Evolutionary conservation across 2,113 vertebrate species (phyloP), one percentile per base, ranked within the genome.

Genomic region (Coracopsis vasa): DNA sequence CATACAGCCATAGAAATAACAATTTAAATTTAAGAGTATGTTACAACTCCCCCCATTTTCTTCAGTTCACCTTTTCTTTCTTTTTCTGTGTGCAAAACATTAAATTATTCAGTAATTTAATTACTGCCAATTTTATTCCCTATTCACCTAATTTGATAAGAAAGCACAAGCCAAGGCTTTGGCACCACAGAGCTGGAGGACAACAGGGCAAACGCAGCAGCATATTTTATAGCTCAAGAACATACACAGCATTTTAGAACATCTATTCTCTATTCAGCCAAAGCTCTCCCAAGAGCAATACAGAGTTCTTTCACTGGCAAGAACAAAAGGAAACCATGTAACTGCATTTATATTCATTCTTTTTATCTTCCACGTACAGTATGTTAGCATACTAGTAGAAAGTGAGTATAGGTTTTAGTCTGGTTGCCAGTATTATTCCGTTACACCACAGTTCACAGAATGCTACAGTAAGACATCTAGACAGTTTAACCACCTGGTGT

Each of bases 181-280:
- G 50, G 45, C 16, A 80, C 9, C 28, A 16, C 23, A 31, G 42
- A 74, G 23, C 47, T 78, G 42, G 24, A 92, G 39, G 20, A 64
- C 60, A 48, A 60, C 3, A 5, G 44, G 27, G 80, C 13, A 94
- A 88, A 77, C 0, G 0, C 11, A 83, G 69, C 31, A 88, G 35
- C 17, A 17, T 64, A 60, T 96, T 91, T 94, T 80, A 72, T 35
- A 89, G 72, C 77, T 92, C 47, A 74, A 71, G 54, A 90, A 81
- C 35, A 82, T 25, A 70, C 4, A 69, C 15, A 60, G 8, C 33
- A 60, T 70, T 91, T 74, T 54, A 83, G 64, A 86, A 62, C 37
- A 64, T 62, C 77, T 84, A 86, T 80, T 86, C 80, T 93, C 77
- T 64, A 58, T 70, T 44, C 60, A 93, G 51, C 10, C 86, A 94